phyloP scores from a whole-genome alignment of 2,797 vertebrate genomes.

The Oceanodroma leucorhoa region DNA sequence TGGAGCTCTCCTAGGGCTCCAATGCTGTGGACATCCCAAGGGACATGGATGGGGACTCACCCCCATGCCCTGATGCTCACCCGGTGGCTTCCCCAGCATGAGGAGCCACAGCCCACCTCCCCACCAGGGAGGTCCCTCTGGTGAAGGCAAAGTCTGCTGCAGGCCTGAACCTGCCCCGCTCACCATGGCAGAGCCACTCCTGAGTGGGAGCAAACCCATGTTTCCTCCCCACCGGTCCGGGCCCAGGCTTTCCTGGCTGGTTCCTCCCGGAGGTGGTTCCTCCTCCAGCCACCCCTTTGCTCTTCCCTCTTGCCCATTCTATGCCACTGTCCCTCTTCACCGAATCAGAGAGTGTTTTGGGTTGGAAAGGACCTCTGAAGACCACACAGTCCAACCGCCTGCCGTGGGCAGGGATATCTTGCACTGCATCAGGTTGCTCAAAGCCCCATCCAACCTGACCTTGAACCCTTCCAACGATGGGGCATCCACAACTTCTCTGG shows the following conservation, averaged over 20 bases:
- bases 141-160: neutral
- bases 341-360: neutral
- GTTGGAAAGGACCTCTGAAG: neutral
- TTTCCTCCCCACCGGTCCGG: neutral
- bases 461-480: neutral
- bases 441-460: rapidly evolving
- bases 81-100: rapidly evolving
- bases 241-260: neutral
- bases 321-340: neutral
- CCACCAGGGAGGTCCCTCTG: neutral
- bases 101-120: neutral
- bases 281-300: neutral
- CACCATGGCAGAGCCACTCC: neutral
- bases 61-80: neutral
- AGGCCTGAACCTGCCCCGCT: neutral
- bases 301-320: neutral
- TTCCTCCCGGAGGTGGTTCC: neutral
- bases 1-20: neutral
- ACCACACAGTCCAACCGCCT: neutral
- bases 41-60: neutral
- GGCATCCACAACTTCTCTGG: neutral
- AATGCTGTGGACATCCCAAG: rapidly evolving
- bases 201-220: neutral
- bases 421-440: rapidly evolving
- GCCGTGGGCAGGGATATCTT: neutral